Base-by-base conservation (phyloP, 2,888 invertebrate genomes). In the Eilema sororculum region DNA sequence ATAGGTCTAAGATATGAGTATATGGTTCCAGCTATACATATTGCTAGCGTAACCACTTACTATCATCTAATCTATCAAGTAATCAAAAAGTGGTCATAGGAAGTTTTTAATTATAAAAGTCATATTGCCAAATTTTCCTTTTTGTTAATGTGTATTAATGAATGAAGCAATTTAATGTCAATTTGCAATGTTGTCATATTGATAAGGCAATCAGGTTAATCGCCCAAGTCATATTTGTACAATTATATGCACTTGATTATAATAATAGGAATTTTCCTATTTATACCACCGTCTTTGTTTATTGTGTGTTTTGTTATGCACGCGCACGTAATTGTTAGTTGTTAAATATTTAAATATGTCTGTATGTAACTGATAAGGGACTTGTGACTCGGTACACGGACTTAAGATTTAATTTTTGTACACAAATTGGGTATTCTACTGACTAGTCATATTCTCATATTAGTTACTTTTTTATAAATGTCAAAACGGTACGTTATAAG, bases 261-360 rank as follows among this genome's bases (percentile, higher is more conserved):
- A 90, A 90, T 91, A 87, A 89, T 90, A 89, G 95, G 94, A 95
- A 95, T 91, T 91, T 95, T 95, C 95, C 95, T 91, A 93, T 89
- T 88, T 88, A 89, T 90, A 88, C 87, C 84, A 85, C n/a, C n/a
- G 73, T 81, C 80, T 86, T 87, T 88, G 87, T 87, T 85, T 87
- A 80, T 80, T 85, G 80, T 82, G 79, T 78, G 76, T 78, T 72
- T 65, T 79, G 74, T 73, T 67, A 74, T 83, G 87, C 87, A 88
- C 88, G 90, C 87, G 90, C 78, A 82, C 82, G 71, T 83, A 80
- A 85, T 88, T 82, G 84, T 79, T 75, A 78, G 75, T 78, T 85
- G 86, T 86, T 88, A 86, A 74, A 72, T 84, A 84, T 75, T 77
- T 84, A 84, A 80, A 83, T 80, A 80, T 72, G 80, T 71, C 72